These are phyloP conservation scores for Itoplectis maculator DNA, from an alignment of 2,888 invertebrate species.

Conservation along the genomic window DNA sequence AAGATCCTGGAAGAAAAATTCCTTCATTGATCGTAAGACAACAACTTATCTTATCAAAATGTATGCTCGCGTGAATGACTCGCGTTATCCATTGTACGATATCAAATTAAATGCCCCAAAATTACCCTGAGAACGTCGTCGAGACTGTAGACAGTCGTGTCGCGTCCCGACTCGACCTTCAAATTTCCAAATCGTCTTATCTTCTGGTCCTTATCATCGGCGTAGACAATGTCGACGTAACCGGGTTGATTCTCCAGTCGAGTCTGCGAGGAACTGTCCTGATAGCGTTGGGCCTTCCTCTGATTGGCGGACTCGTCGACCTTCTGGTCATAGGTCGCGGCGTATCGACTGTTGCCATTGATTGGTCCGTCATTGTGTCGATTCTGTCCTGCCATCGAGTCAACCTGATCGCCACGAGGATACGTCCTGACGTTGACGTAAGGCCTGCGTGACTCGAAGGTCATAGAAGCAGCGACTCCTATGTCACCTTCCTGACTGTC, in stretches of 20 bases:
- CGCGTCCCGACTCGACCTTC: conserved; percentile 69
- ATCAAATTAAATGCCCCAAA: too few species aligned
- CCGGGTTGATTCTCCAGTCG: conserved; percentile 73
- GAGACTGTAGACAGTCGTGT: conserved; percentile 75
- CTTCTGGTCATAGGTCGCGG: conserved; percentile 39
- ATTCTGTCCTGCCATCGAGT: conserved; percentile 13
- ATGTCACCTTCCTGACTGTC: conserved; percentile 26
- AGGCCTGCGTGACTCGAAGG: conserved; percentile 37
- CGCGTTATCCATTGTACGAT: too few species aligned
- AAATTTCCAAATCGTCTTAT: conserved; percentile 78
- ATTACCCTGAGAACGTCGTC: conserved; percentile 76
- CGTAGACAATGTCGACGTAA: conserved; percentile 81
- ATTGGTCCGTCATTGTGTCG: conserved; percentile 2
- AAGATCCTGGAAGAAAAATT: conserved; percentile 74
- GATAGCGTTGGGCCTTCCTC: conserved; percentile 13
- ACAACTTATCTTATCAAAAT: background rate
- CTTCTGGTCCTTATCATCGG: conserved; percentile 72
- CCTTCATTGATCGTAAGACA: conserved; percentile 16
- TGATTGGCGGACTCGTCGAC: conserved; percentile 16
- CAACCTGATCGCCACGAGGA: conserved; percentile 5
- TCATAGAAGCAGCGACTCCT: conserved; percentile 41
- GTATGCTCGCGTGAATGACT: too few species aligned
- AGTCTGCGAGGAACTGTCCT: background rate
- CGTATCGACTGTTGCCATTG: conserved; percentile 53
- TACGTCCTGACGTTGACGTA: conserved; percentile 41